Base-by-base conservation (phyloP, 2,888 invertebrate species). In the Xanthia icteritia region DNA sequence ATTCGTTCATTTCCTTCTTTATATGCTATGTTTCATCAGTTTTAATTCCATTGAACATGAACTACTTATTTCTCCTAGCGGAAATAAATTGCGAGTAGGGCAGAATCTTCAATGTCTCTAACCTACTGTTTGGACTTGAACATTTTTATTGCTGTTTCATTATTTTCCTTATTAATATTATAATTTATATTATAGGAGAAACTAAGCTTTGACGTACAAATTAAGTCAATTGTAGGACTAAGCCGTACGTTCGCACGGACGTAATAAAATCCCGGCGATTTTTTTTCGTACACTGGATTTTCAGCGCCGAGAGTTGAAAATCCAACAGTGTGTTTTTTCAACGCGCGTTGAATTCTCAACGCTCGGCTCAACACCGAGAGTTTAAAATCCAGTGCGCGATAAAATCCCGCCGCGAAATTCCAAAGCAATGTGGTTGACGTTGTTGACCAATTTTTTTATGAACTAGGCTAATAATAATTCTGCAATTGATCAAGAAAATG, bases 391-490 rank as follows among this genome's bases (percentile, higher is more conserved):
- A 31, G 31, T 31, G 31, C 31, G 31, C 31, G 31, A 31, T 31
- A 31, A 31, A 31, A 31, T 31, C 31, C 31, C 31, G 31, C 31
- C 31, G 31, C 31, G 31, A 36, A 77, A 68, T 60, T 31, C 68
- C n/a, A 36, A 42, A 42, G 11, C 5, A 20, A 9, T 11, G 9
- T 17, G 8, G 15, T 54, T 75, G 36, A 45, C 23, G 63, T 2
- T 5, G 20, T 75, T 64, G 39, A 58, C 17, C 58, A 76, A 23
- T 45, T 58, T 42, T 23, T n/a, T 31, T 58, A 54, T 3, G 9
- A 67, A 36, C 66, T 48, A 20, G 4, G 1, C 23, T 65, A 58
- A n/a, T 48, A 66, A n/a, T 65, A 76, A 66, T 66, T 31, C 13
- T 17, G 13, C n/a, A 60, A 67, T 31, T 31, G 31, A 20, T 42